Conservation (phyloP, 2,797 vertebrate genomes). For the Heteromormyrus szaboi region DNA sequence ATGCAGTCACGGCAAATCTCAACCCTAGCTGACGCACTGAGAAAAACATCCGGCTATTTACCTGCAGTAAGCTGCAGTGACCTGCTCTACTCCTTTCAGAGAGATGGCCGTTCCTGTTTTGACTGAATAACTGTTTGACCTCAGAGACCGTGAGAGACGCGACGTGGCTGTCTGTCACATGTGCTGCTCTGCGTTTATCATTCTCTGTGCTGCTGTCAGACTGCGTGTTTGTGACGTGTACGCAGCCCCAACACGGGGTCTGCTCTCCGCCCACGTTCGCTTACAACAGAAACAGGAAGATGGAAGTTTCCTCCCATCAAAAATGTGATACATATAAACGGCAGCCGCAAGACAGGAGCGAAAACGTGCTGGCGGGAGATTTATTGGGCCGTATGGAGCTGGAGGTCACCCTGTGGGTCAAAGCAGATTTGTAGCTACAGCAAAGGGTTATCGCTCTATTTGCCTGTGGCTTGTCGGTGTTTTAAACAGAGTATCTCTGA, state of each 20-base stretch:
- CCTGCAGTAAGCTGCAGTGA: constrained; percentile 13
- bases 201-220: background rate
- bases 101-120: constrained; percentile 11
- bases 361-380: background rate
- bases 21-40: constrained; percentile 9
- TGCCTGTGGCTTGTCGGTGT: background rate
- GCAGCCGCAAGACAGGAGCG: background rate
- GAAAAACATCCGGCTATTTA: background rate
- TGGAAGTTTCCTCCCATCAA: background rate
- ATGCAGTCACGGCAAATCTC: background rate
- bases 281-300: background rate
- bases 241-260: background rate
- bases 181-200: background rate
- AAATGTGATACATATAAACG: constrained; percentile 16
- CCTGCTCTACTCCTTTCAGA: constrained; percentile 12
- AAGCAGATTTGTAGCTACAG: background rate
- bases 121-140: constrained; percentile 4
- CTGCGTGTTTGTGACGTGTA: constrained; percentile 9
- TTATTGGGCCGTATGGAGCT: background rate
- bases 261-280: background rate
- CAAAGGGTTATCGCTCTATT: background rate
- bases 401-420: background rate
- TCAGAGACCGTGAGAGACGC: constrained; percentile 6
- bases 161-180: background rate
- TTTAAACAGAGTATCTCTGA: background rate